Percentiles rank a stretch among this genome's conserved stretches.
These are phyloP conservation scores for Hofmannophila pseudospretella DNA, from an alignment of 2,888 invertebrate species.

Conservation along the genomic window DNA sequence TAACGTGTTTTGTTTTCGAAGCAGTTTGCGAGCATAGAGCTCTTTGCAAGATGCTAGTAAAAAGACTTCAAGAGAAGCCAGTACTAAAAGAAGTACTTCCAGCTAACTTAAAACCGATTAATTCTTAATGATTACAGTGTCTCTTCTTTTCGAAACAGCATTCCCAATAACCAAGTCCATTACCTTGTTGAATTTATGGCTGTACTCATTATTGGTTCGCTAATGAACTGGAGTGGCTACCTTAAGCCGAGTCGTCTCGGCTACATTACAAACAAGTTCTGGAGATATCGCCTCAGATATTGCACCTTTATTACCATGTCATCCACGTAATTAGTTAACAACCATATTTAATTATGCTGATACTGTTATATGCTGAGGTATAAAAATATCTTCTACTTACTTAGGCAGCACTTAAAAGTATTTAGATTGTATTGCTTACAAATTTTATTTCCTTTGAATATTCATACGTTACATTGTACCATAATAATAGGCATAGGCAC, in stretches of 20 bases:
- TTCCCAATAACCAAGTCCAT: slow-evolving; percentile 24
- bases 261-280: slow-evolving; percentile 22
- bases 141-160: slow-evolving; percentile 7
- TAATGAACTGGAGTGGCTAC: slow-evolving; percentile 29
- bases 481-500: neutral
- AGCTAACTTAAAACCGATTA: neutral
- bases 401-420: neutral
- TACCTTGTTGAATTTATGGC: slow-evolving; percentile 30
- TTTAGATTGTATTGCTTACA: neutral
- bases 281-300: slow-evolving; percentile 17
- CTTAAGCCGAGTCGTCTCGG: slow-evolving; percentile 11
- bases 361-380: neutral
- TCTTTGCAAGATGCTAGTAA: too few relatives aligned
- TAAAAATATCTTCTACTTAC: neutral
- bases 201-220: slow-evolving; percentile 21
- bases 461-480: slow-evolving; percentile 5
- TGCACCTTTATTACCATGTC: slow-evolving; percentile 27
- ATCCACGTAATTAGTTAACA: slow-evolving; percentile 41
- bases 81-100: neutral
- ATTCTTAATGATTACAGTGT: neutral
- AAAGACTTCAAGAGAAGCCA: too few relatives aligned
- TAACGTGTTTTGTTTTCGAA: too few relatives aligned
- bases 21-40: too few relatives aligned
- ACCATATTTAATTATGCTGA: slow-evolving; percentile 38
- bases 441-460: slow-evolving; percentile 4